Conservation (phyloP, 1,140 invertebrate genomes). For the Leguminivora glycinivorella region DNA sequence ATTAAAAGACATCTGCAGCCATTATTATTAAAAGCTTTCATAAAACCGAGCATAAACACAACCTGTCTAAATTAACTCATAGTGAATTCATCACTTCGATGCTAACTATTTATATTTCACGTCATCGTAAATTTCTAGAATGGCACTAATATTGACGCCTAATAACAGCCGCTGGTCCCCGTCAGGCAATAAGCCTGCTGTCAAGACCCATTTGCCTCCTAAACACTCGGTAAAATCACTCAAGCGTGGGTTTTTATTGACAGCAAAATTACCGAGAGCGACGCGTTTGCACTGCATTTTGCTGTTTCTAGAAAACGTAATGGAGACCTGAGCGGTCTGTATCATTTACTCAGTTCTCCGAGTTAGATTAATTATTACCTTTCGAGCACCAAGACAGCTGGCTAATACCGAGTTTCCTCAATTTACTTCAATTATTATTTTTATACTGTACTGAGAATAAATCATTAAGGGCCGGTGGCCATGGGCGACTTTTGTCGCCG, state of each 20-base stretch:
- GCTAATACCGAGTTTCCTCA: conserved; percentile 42
- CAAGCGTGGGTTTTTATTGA: conserved; percentile 28
- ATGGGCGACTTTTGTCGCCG: not conserved
- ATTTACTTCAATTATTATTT: conserved; percentile 30
- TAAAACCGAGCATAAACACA: too few species aligned
- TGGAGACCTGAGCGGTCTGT: conserved; percentile 28
- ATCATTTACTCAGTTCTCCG: conserved; percentile 40
- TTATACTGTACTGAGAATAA: conserved; percentile 7
- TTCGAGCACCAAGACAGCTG: conserved; percentile 31
- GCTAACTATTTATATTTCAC: not conserved
- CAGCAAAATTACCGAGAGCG: conserved; percentile 35
- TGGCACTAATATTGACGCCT: not conserved
- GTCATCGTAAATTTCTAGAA: not conserved
- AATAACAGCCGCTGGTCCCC: not conserved
- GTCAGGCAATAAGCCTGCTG: not conserved
- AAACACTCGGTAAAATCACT: conserved; percentile 19
- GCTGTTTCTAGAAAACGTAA: conserved; percentile 39
- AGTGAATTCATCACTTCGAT: not conserved
- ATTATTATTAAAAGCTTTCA: too few species aligned
- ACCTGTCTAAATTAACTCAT: not conserved
- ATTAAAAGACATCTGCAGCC: too few species aligned
- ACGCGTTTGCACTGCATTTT: conserved; percentile 29
- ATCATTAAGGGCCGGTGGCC: not conserved
- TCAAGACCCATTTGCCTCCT: not conserved
- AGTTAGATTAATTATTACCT: conserved; percentile 45